Percentiles rank a stretch among this genome's conserved stretches.
These are phyloP conservation scores for Benitochromis conjunctus DNA, from an alignment of 2,113 vertebrate genomes.

Conservation along the genomic window DNA sequence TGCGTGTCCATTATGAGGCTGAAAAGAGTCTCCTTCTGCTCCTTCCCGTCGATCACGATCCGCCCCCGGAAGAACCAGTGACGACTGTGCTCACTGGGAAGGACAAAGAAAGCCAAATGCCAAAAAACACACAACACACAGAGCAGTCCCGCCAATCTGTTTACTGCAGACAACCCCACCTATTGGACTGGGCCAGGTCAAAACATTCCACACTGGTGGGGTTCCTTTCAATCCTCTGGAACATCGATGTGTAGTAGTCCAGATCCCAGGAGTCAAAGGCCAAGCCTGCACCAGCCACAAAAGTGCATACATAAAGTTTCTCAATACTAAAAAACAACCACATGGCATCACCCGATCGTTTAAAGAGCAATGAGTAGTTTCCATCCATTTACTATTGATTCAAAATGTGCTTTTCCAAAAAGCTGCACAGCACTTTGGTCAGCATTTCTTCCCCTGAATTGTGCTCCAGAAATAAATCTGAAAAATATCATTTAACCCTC, in stretches of 20 bases:
- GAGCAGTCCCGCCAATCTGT: background rate
- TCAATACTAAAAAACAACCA: background rate
- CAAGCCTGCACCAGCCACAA: conserved; percentile 69
- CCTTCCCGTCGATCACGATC: conserved; percentile 79
- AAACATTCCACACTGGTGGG: conserved; percentile 89
- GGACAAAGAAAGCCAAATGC: background rate
- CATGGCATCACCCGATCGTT: background rate
- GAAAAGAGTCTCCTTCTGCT: conserved; percentile 78
- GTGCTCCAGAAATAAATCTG: background rate
- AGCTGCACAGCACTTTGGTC: background rate
- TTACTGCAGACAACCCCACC: conserved; percentile 58
- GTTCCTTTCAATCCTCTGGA: conserved; percentile 81
- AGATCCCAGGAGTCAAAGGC: conserved; percentile 90
- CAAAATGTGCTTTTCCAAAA: background rate
- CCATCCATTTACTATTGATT: background rate
- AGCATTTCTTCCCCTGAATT: background rate
- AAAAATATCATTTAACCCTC: background rate
- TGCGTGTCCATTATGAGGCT: conserved; percentile 88
- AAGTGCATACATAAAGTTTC: background rate
- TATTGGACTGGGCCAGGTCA: conserved; percentile 92
- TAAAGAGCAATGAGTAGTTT: background rate
- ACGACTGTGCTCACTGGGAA: conserved; percentile 86
- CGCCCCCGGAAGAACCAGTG: conserved; percentile 93
- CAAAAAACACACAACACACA: background rate
- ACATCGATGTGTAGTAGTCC: conserved; percentile 83